Evolutionary conservation across 1,140 invertebrate species (phyloP).

Genomic region (Tenebrio molitor): DNA sequence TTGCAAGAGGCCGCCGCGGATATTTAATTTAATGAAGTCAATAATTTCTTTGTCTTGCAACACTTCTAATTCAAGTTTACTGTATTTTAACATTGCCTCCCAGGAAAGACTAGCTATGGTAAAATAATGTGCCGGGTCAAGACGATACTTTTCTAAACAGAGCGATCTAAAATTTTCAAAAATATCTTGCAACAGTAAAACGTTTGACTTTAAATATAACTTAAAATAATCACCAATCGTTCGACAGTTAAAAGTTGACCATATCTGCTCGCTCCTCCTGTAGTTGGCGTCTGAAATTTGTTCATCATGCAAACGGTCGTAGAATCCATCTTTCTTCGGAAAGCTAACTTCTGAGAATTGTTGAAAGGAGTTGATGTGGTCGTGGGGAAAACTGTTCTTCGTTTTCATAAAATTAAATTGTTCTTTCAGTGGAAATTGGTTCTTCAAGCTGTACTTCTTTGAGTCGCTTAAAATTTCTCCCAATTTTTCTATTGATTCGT

Average conservation of each 20-base stretch:
- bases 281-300: conserved; percentile 64
- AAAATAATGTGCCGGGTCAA: conserved; percentile 65
- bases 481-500: too few relatives aligned
- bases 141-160: conserved; percentile 59
- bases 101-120: conserved; percentile 63
- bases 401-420: conserved; percentile 60
- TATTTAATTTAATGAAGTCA: conserved; percentile 63
- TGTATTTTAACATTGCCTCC: conserved; percentile 64
- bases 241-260: conserved; percentile 66
- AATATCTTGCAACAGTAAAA: conserved; percentile 66
- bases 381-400: conserved; percentile 61
- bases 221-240: conserved; percentile 66
- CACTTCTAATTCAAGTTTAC: conserved; percentile 61
- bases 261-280: conserved; percentile 65
- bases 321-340: conserved; percentile 60
- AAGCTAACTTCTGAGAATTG: conserved; percentile 61
- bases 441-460: conserved; percentile 40
- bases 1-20: conserved; percentile 65
- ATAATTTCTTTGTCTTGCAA: conserved; percentile 66
- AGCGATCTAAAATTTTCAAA: conserved; percentile 66
- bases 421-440: conserved; percentile 55
- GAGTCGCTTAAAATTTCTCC: not conserved
- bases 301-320: conserved; percentile 59
- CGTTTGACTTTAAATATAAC: conserved; percentile 66
- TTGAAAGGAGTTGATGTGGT: conserved; percentile 56